phyloP scores from a whole-genome alignment of 2,888 invertebrate genomes.

The Lasioglossum zephyrum region DNA sequence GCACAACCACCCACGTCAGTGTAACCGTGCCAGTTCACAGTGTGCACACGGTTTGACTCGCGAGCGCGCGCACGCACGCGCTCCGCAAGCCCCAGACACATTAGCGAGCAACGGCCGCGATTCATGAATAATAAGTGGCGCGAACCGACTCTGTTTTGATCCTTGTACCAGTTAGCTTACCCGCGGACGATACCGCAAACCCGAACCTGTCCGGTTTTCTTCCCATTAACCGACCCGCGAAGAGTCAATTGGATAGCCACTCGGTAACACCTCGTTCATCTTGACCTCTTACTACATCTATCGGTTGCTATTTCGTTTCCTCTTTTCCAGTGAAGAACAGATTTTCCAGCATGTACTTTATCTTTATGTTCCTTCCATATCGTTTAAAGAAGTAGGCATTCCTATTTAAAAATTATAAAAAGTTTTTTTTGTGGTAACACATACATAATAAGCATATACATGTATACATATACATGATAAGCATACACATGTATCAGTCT shows the following conservation, averaged over 20 bases:
- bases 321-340: too few relatives aligned
- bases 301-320: neutral
- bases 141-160: constrained; percentile 66
- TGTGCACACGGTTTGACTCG: neutral
- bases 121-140: constrained; percentile 72
- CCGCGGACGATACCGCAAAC: constrained; percentile 45
- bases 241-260: constrained; percentile 15
- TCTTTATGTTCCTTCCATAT: too few relatives aligned
- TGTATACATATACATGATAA: too few relatives aligned
- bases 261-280: neutral
- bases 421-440: too few relatives aligned
- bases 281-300: neutral
- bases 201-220: constrained; percentile 40
- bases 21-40: constrained; percentile 40
- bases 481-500: too few relatives aligned
- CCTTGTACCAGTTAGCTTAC: constrained; percentile 53
- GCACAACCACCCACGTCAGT: constrained; percentile 68
- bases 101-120: constrained; percentile 58
- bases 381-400: too few relatives aligned
- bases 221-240: constrained; percentile 36
- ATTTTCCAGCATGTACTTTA: too few relatives aligned
- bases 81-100: constrained; percentile 55
- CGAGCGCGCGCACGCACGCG: neutral
- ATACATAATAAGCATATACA: too few relatives aligned
- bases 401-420: too few relatives aligned